Evolutionary conservation across 2,113 vertebrate genomes (phyloP), one percentile per base, ranked within the genome.

Genomic region (Cynoglossus semilaevis): DNA sequence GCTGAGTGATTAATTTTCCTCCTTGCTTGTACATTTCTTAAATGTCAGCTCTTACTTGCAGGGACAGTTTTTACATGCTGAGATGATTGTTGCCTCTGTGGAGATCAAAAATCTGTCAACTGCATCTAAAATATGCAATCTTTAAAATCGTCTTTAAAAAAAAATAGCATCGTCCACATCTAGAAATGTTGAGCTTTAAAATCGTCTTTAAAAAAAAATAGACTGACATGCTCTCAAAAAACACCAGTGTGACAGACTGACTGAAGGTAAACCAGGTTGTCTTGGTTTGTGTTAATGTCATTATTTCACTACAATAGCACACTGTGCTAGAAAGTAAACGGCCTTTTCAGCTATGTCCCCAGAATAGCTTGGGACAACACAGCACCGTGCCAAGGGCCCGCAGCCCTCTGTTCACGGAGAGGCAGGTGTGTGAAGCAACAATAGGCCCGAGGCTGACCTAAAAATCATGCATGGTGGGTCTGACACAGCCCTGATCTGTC

Each of bases 371-470:
- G 14, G 67, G 54, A 67, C 47, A 51, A 70, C 50, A 66, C 40
- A 71, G 62, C 41, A 64, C 67, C 48, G 51, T 64, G 74, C 72
- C 76, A 73, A 53, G 14, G 54, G 41, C 58, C 15, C 15, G 58
- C 38, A 62, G 74, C 63, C 66, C 53, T 64, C 68, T 53, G 62
- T 64, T 52, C 51, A 57, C 58, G 58, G 45, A 74, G 58, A 77
- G 38, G 70, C 72, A 81, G 81, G 76, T 87, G 70, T 70, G 70
- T 29, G 35, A 63, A 70, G 76, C 74, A 77, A 72, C 57, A 35
- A 67, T 67, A 66, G 76, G 75, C 79, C 76, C 69, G 46, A 3
- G 74, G 79, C 74, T 85, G 81, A 88, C 81, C 86, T 80, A 81
- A 80, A 81, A 82, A 80, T 53, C 64, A 62, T 57, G 53, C 46